Conservation (phyloP, 2,888 invertebrate genomes). For the Tuta absoluta region DNA sequence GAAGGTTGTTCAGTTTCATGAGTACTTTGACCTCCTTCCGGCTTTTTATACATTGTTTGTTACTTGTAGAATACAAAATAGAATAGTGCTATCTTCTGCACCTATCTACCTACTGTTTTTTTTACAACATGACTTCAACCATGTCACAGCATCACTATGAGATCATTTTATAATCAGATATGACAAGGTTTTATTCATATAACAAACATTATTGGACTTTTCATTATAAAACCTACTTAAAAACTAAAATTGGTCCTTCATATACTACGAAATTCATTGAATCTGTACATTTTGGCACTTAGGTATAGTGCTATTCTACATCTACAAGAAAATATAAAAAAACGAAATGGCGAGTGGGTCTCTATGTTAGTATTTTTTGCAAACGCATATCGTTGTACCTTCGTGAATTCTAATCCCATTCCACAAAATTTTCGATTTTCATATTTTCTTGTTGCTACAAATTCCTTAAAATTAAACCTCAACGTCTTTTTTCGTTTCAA, state of each 20-base stretch:
- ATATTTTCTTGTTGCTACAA: background rate
- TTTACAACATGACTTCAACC: background rate
- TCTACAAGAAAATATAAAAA: too few species aligned
- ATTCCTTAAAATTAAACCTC: constrained; percentile 17
- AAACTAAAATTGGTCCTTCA: background rate
- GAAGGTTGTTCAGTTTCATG: too few species aligned
- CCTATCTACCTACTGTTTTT: background rate
- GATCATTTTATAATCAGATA: background rate
- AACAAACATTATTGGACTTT: background rate
- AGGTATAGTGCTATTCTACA: too few species aligned
- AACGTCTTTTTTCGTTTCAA: constrained; percentile 57
- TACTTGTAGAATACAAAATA: too few species aligned
- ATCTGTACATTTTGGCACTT: background rate
- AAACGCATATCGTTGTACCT: too few species aligned
- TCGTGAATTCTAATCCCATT: too few species aligned
- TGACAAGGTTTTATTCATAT: background rate
- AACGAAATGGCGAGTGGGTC: too few species aligned
- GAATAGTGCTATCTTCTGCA: background rate
- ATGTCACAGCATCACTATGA: constrained; percentile 3
- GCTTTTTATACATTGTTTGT: too few species aligned
- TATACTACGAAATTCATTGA: background rate
- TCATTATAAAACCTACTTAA: background rate
- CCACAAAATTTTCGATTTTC: too few species aligned
- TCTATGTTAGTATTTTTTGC: too few species aligned
- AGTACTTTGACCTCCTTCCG: too few species aligned